Conservation (phyloP, 1,140 invertebrate species). For the Popillia japonica region DNA sequence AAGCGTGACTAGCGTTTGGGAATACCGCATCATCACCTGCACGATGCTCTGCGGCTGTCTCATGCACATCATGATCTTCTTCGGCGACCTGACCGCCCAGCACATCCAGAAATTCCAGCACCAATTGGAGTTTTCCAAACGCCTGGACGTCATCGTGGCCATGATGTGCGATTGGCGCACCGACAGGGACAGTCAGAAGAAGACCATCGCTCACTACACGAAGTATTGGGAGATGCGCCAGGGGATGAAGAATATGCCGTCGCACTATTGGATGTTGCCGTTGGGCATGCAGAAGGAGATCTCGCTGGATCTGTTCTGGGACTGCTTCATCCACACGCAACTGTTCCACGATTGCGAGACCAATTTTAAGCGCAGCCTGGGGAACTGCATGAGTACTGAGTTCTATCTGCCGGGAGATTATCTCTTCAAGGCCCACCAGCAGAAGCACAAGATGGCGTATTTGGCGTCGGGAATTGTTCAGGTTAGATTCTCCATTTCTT, state of each 20-base stretch:
- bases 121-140: not conserved
- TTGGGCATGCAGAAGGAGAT: slow-evolving; percentile 35
- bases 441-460: slow-evolving; percentile 62
- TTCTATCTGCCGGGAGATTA: slow-evolving; percentile 63
- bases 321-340: slow-evolving; percentile 51
- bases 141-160: slow-evolving; percentile 7
- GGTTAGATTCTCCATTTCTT: slow-evolving; percentile 51
- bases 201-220: slow-evolving; percentile 20
- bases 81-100: slow-evolving; percentile 21
- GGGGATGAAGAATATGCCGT: slow-evolving; percentile 3
- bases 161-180: slow-evolving; percentile 16
- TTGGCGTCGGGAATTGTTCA: slow-evolving; percentile 61
- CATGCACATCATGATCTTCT: slow-evolving; percentile 38
- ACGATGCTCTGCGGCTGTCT: slow-evolving; percentile 18
- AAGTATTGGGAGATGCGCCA: slow-evolving; percentile 32
- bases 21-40: not conserved
- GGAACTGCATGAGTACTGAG: slow-evolving; percentile 55
- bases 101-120: slow-evolving; percentile 29
- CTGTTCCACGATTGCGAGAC: slow-evolving; percentile 11
- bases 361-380: slow-evolving; percentile 13
- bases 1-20: not conserved
- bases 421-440: slow-evolving; percentile 60
- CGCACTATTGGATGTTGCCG: not conserved
- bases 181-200: not conserved
- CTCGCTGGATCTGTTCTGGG: slow-evolving; percentile 34